A percentile compares a stretch with the other conserved stretches of the same genome.
Evolutionary conservation across 2,797 vertebrate genomes (phyloP).

Genomic region (Harpagifer antarcticus): DNA sequence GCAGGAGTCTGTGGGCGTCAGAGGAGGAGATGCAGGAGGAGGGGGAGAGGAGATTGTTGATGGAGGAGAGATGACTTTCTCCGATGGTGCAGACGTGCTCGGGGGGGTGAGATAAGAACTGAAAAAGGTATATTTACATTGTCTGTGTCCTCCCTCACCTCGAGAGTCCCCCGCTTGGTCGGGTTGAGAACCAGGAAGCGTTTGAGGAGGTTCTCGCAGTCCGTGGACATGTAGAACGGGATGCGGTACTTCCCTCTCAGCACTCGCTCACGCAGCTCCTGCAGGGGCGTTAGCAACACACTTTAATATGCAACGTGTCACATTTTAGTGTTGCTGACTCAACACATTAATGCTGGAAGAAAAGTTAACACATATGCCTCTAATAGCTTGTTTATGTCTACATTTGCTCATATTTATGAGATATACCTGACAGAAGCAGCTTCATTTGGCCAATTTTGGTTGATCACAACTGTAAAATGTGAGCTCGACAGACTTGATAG

Average conservation of each 20-base stretch:
- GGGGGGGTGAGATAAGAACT: conserved; percentile 32
- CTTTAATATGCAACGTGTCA: neutral
- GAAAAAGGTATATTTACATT: conserved; percentile 76
- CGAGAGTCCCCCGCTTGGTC: conserved; percentile 96
- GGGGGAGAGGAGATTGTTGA: neutral
- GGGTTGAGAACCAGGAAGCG: conserved; percentile 99
- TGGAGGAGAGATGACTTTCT: conserved; percentile 60
- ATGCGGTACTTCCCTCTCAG: conserved; percentile 98
- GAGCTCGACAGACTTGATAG: no score
- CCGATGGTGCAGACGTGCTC: conserved; percentile 53
- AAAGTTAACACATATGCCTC: no score
- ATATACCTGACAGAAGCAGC: no score
- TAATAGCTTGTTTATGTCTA: no score
- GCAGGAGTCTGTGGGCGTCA: conserved; percentile 46
- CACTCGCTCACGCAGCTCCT: conserved; percentile 98
- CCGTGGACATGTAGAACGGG: conserved; percentile 99
- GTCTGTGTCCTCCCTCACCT: conserved; percentile 88
- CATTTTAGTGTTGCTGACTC: no score
- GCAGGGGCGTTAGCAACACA: conserved; percentile 28
- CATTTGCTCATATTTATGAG: no score
- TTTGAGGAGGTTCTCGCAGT: conserved; percentile 99
- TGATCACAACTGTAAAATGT: no score
- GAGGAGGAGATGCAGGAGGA: conserved; percentile 40
- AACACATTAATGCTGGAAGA: no score
- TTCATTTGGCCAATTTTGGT: no score